Evolutionary conservation across 2,888 invertebrate species (phyloP).

Genomic region (Blastobasis lacticolella): DNA sequence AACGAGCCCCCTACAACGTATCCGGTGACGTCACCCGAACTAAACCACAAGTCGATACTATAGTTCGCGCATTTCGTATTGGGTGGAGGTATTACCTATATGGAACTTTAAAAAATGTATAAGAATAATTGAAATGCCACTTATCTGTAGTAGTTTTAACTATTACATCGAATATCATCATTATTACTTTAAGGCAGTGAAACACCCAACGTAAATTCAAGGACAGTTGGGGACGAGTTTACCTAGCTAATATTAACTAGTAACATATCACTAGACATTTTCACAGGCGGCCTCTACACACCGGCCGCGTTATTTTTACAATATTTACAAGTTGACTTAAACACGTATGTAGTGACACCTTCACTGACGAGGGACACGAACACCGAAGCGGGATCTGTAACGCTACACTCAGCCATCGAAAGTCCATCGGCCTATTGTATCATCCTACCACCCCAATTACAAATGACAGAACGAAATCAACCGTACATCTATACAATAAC

Average conservation of each 20-base stretch:
- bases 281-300: slow-evolving; percentile 66
- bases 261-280: slow-evolving; percentile 69
- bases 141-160: slow-evolving; percentile 66
- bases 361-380: slow-evolving; percentile 44
- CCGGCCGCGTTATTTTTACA: slow-evolving; percentile 67
- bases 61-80: slow-evolving; percentile 6
- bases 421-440: slow-evolving; percentile 69
- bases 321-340: slow-evolving; percentile 66
- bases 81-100: slow-evolving; percentile 23
- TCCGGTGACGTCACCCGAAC: no score
- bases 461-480: slow-evolving; percentile 59
- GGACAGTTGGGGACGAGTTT: slow-evolving; percentile 72
- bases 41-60: no score
- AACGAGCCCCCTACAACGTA: no score
- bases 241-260: slow-evolving; percentile 71
- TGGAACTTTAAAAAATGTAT: slow-evolving; percentile 42
- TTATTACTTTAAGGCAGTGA: slow-evolving; percentile 73
- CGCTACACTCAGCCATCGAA: slow-evolving; percentile 64
- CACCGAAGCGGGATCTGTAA: slow-evolving; percentile 43
- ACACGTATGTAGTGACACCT: slow-evolving; percentile 50
- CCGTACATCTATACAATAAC: slow-evolving; percentile 64
- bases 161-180: slow-evolving; percentile 57
- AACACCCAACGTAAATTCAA: slow-evolving; percentile 72
- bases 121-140: slow-evolving; percentile 51
- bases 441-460: slow-evolving; percentile 60